These are phyloP conservation scores for Eclectus roratus DNA, from an alignment of 2,113 vertebrate species.

Conservation along the genomic window DNA sequence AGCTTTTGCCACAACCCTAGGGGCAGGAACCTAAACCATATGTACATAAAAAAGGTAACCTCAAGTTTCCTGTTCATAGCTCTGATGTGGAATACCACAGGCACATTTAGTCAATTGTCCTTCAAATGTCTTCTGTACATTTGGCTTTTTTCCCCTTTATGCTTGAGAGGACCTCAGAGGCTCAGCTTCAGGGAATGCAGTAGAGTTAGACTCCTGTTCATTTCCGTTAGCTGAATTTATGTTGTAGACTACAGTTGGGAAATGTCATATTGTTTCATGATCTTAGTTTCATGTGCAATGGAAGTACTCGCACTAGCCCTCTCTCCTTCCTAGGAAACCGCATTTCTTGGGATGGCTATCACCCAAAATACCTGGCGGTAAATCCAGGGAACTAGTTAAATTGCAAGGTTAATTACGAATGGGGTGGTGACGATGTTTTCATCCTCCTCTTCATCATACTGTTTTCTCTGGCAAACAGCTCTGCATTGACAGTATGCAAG, in stretches of 20 bases:
- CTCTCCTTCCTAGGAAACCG: background rate
- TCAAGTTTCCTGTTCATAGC: slow-evolving; percentile 34
- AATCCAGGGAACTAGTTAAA: background rate
- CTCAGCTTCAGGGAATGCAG: slow-evolving; percentile 4
- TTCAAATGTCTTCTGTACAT: slow-evolving; percentile 45
- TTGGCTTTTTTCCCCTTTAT: slow-evolving; percentile 42
- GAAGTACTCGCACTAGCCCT: background rate
- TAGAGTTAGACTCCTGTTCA: background rate
- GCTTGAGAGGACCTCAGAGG: slow-evolving; percentile 49
- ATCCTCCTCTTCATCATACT: background rate
- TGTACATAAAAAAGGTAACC: slow-evolving; percentile 32
- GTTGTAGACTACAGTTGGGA: slow-evolving; percentile 27
- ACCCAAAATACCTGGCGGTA: background rate
- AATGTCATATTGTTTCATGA: slow-evolving; percentile 28
- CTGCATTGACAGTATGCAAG: background rate
- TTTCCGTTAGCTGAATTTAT: slow-evolving; percentile 43
- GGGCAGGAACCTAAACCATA: slow-evolving; percentile 26
- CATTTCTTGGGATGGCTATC: background rate
- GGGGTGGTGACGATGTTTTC: background rate
- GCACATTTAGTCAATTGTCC: slow-evolving; percentile 51
- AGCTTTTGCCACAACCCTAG: slow-evolving; percentile 19
- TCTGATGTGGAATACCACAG: slow-evolving; percentile 50
- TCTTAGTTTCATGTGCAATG: background rate
- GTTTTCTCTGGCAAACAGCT: slow-evolving; percentile 12
- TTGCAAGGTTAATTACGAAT: background rate